Conservation (phyloP, 2,888 invertebrate species). For the Empis stercorea region DNA sequence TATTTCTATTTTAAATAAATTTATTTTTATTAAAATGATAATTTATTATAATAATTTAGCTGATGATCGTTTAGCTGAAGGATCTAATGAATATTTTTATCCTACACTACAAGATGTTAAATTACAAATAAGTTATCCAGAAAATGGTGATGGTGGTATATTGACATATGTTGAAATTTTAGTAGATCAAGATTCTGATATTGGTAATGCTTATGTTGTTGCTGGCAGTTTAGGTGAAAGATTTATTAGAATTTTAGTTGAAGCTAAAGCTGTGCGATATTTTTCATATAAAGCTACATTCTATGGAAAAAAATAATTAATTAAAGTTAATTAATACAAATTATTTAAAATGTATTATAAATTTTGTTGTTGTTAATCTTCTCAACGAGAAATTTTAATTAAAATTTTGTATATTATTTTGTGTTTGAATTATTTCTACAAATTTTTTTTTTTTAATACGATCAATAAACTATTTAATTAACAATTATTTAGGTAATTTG, state of each 20-base stretch:
- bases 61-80: not conserved
- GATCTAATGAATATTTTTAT: slow-evolving; percentile 16
- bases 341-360: not conserved
- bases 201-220: slow-evolving; percentile 30
- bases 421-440: no score
- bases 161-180: slow-evolving; percentile 26
- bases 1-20: no score
- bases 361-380: not conserved
- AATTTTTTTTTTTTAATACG: no score
- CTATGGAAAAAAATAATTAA: slow-evolving; percentile 17
- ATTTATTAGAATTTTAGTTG: slow-evolving; percentile 26
- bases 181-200: slow-evolving; percentile 23
- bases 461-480: no score
- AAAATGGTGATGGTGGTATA: slow-evolving; percentile 21
- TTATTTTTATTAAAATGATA: no score
- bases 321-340: not conserved
- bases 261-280: slow-evolving; percentile 24
- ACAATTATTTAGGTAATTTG: no score
- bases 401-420: not conserved
- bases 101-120: slow-evolving; percentile 24
- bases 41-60: no score
- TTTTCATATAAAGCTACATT: slow-evolving; percentile 27
- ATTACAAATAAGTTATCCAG: slow-evolving; percentile 27
- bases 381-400: no score
- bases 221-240: slow-evolving; percentile 32